Base-by-base conservation (phyloP, 2,888 invertebrate species). In the Coenonympha arcania region DNA sequence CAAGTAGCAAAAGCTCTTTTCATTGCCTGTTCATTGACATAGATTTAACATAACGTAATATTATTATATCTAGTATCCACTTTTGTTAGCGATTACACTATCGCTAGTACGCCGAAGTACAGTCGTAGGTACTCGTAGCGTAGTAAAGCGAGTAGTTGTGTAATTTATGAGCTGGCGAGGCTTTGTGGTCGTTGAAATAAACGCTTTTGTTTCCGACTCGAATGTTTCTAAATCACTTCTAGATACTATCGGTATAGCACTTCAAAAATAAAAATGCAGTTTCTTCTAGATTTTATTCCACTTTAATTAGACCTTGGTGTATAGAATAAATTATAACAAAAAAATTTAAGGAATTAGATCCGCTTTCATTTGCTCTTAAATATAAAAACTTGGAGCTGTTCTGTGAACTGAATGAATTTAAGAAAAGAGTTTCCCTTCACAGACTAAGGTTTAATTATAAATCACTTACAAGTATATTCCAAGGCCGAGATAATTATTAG, bases 151-250 rank as follows among this genome's bases (percentile, higher is more conserved):
- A 36, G 58, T 52, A 54, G 57, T 49, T 59, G 55, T 54, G 68
- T 71, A 67, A 76, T 75, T 74, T 74, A 76, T 65, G 69, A 62
- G 61, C 56, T 54, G 58, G 55, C 55, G 57, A 50, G 61, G 65
- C 67, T 66, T 71, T 73, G 73, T 67, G 69, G 71, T 60, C 61
- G 57, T 53, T 64, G 65, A 67, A 58, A 68, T 67, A 65, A 67
- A 66, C 63, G 69, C 69, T 62, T 68, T 74, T 75, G 71, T 75
- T 63, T 61, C 63, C 55, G 57, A 48, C 55, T 62, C 59, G 56
- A 65, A 64, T 70, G 68, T 71, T 69, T 71, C 74, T 78, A 75
- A 76, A 77, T 76, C 76, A 77, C 69, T 61, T 58, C 50, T 57
- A 66, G 74, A 75, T 72, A 75, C 66, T 64, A 72, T 73, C 69